A percentile compares a stretch with the other conserved stretches of the same genome.
Conservation (phyloP, 23 tunicate species). For the Diplosoma virens region DNA sequence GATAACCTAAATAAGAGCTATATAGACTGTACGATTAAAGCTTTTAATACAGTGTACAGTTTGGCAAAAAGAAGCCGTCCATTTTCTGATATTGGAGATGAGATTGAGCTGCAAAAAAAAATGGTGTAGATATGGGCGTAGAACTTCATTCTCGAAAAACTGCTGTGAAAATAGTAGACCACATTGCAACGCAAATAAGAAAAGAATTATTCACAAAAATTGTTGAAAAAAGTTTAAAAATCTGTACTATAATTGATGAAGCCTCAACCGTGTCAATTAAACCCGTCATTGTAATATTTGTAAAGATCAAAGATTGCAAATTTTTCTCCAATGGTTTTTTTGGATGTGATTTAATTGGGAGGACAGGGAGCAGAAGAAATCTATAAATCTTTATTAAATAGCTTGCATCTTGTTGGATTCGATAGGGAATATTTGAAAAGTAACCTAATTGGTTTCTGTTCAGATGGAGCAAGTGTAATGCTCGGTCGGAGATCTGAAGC, state of each 20-base stretch:
- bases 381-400: conserved; percentile 33
- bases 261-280: conserved; percentile 53
- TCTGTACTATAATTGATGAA: conserved; percentile 58
- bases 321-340: conserved; percentile 45
- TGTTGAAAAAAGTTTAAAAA: conserved; percentile 49
- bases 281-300: conserved; percentile 37
- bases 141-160: conserved; percentile 55
- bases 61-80: conserved; percentile 43
- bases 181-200: conserved; percentile 47
- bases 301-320: conserved; percentile 50
- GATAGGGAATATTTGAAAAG: conserved; percentile 44
- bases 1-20: conserved; percentile 16
- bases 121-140: conserved; percentile 57
- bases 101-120: conserved; percentile 61
- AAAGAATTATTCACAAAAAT: conserved; percentile 48
- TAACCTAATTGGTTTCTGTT: conserved; percentile 45
- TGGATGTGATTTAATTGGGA: conserved; percentile 49
- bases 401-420: conserved; percentile 55
- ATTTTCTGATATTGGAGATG: conserved; percentile 50
- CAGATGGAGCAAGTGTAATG: conserved; percentile 67
- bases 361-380: conserved; percentile 55
- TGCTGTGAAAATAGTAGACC: conserved; percentile 56
- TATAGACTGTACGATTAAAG: conserved; percentile 43
- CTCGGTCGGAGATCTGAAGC: conserved; percentile 40
- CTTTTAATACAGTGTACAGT: conserved; percentile 68